Conservation (phyloP, 2,113 vertebrate genomes). For the Pterocles burchelli region DNA sequence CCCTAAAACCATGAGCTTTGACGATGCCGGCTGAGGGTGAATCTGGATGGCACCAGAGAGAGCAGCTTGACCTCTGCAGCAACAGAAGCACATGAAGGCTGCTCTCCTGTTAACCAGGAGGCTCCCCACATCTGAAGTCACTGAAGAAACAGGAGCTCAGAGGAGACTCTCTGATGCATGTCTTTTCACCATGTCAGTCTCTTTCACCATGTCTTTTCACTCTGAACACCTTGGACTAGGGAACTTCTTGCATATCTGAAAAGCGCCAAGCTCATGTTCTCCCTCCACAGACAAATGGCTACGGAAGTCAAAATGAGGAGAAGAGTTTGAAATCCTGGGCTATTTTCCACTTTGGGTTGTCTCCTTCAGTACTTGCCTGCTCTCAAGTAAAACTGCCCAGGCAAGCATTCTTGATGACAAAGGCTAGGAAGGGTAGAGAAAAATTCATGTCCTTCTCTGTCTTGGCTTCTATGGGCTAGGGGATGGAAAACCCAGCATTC, state of each 20-base stretch:
- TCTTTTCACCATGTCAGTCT: too few species aligned
- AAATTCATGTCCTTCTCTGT: not conserved
- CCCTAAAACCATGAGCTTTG: not conserved
- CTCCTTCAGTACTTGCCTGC: not conserved
- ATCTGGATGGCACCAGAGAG: not conserved
- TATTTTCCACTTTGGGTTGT: not conserved
- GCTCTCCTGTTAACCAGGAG: not conserved
- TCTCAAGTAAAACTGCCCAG: not conserved
- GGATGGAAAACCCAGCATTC: not conserved
- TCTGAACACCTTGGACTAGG: not conserved
- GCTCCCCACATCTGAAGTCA: not conserved
- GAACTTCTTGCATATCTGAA: not conserved
- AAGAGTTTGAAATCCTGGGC: not conserved
- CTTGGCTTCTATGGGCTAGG: too few species aligned
- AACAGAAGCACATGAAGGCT: not conserved
- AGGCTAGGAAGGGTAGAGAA: not conserved
- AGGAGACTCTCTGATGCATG: not conserved
- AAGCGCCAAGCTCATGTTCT: rapidly evolving
- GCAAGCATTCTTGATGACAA: not conserved
- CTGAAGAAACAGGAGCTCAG: not conserved
- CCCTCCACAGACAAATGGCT: not conserved
- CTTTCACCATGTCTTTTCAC: not conserved
- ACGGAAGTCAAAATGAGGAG: not conserved
- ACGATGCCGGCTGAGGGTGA: not conserved
- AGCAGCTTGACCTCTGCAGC: not conserved